phyloP scores from a whole-genome alignment of 2,888 invertebrate species.

The Lymantria monacha region DNA sequence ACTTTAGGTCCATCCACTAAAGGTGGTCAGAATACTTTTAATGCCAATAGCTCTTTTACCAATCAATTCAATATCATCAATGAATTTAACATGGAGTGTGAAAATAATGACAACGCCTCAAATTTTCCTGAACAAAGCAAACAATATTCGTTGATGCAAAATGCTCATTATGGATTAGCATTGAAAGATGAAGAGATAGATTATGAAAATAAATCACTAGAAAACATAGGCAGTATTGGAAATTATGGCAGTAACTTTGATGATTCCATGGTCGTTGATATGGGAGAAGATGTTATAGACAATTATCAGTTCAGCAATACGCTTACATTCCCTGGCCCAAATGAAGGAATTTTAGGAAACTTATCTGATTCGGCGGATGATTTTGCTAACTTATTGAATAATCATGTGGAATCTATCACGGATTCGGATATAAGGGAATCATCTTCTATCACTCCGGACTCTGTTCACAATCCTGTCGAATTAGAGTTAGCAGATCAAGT shows the following conservation, averaged over 20 bases:
- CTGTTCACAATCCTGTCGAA: constrained; percentile 84
- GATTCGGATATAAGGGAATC: constrained; percentile 86
- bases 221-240: constrained; percentile 84
- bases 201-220: constrained; percentile 87
- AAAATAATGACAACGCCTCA: constrained; percentile 84
- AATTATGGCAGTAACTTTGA: constrained; percentile 85
- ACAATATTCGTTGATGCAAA: constrained; percentile 90
- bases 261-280: constrained; percentile 92
- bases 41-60: constrained; percentile 84
- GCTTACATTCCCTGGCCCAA: constrained; percentile 89
- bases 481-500: constrained; percentile 91
- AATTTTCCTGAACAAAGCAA: constrained; percentile 83
- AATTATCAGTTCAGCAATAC: constrained; percentile 92
- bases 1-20: constrained; percentile 85
- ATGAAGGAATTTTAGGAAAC: constrained; percentile 90
- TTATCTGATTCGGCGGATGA: constrained; percentile 92
- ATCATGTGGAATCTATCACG: constrained; percentile 86
- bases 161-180: constrained; percentile 90
- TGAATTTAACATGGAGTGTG: constrained; percentile 89
- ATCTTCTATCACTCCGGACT: constrained; percentile 87
- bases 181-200: constrained; percentile 92
- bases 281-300: constrained; percentile 89
- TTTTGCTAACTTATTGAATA: constrained; percentile 87
- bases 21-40: constrained; percentile 88
- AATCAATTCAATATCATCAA: constrained; percentile 87